Conservation (phyloP, 2,113 vertebrate genomes). For the Archocentrus centrarchus region DNA sequence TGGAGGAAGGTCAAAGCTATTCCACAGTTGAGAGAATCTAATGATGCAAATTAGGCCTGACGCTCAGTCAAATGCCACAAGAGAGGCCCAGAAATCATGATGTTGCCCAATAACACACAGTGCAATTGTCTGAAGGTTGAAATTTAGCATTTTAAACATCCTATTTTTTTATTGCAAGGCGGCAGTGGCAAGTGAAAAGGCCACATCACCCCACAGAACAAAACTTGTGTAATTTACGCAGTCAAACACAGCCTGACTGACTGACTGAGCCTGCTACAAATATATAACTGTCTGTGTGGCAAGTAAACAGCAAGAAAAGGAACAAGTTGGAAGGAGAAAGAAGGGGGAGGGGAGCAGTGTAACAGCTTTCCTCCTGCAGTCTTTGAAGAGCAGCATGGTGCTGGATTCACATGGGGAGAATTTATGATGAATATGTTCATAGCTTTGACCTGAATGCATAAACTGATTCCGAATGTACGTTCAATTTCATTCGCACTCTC, state of each 20-base stretch:
- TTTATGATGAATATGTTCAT: slow-evolving; percentile 50
- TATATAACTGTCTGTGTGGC: slow-evolving; percentile 40
- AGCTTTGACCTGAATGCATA: slow-evolving; percentile 59
- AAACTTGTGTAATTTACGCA: slow-evolving; percentile 25
- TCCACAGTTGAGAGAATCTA: slow-evolving; percentile 67
- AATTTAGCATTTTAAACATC: slow-evolving; percentile 13
- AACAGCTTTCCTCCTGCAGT: slow-evolving; percentile 60
- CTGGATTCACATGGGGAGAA: slow-evolving; percentile 49
- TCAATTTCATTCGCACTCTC: neutral
- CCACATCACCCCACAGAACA: slow-evolving; percentile 21
- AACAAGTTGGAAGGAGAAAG: slow-evolving; percentile 42
- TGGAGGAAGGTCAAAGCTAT: slow-evolving; percentile 75
- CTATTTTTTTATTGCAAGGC: neutral
- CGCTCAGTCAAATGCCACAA: slow-evolving; percentile 43
- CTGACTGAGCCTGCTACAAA: slow-evolving; percentile 49
- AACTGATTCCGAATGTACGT: slow-evolving; percentile 21
- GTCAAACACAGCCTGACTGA: slow-evolving; percentile 18
- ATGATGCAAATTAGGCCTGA: slow-evolving; percentile 74
- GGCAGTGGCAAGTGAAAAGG: slow-evolving; percentile 32
- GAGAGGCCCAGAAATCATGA: slow-evolving; percentile 32
- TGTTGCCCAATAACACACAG: slow-evolving; percentile 2
- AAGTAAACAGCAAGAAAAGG: slow-evolving; percentile 54
- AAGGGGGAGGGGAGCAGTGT: slow-evolving; percentile 52
- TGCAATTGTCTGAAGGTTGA: neutral
- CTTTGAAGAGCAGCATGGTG: slow-evolving; percentile 66